Base-by-base conservation (phyloP, 2,113 vertebrate species). In the Aegithalos caudatus region DNA sequence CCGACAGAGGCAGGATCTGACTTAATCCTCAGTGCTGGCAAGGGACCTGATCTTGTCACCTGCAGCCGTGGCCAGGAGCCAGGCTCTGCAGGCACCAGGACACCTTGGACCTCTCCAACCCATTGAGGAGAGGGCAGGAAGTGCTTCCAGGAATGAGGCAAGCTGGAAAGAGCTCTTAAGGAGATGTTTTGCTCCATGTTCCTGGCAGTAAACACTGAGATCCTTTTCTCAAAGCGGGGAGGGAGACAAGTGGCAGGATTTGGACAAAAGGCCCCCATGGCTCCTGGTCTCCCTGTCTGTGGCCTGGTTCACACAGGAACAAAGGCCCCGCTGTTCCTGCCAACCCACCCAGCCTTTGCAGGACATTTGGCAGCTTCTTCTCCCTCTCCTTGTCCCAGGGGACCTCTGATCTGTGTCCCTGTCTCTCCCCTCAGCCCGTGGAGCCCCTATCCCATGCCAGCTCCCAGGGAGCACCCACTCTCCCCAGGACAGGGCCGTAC, bases 291-390 rank as follows among this genome's bases (percentile, higher is more conserved):
- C 5, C 72, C 64, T 0, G 1, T 86, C 81, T 53, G 74, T 37
- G 83, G 35, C 66, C 2, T 23, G 33, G 64, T 31, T 86, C 72
- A 37, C 28, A 6, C 0, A 2, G 81, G 24, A 89, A 97, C 95
- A 97, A 97, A 96, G 70, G 54, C 54, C 3, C 18, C 0, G 25
- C 89, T 97, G 95, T 96, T 96, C 88, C 82, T 78, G 64, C 67
- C 86, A 80, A 18, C 37, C 23, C 24, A 15, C 56, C 40, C 2
- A 0, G 48, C 47, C 67, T 40, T 28, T 33, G 21, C 88, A 80
- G 93, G 88, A 80, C 24, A 5, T 28, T 86, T 74, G 94, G 87
- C 74, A 91, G 35, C 88, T 84, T 40, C 80, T 80, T 28, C 57
- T 65, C 54, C 56, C 48, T 81, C 13, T 22, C 38, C 8, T 73